Percentiles rank a stretch among this genome's conserved stretches.
These are phyloP conservation scores for Pristionchus arcanus DNA, from an alignment of 2,888 invertebrate genomes.

Conservation along the genomic window DNA sequence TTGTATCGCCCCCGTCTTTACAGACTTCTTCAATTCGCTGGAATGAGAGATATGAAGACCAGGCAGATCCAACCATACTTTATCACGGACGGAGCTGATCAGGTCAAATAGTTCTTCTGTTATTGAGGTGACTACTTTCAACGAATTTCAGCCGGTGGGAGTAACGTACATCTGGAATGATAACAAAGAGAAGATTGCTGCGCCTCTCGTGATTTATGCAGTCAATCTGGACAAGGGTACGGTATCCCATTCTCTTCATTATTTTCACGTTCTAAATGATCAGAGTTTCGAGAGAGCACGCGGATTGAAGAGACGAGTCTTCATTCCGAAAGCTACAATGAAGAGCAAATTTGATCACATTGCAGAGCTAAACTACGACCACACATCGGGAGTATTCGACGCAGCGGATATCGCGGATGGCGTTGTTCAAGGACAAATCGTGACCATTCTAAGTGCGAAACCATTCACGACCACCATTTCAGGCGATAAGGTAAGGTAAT, in stretches of 20 bases:
- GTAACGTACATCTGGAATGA: background rate
- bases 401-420: background rate
- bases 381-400: background rate
- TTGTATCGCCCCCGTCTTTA: too few species aligned
- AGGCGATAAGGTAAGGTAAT: background rate
- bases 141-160: background rate
- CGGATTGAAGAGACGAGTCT: too few species aligned
- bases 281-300: too few species aligned
- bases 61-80: background rate
- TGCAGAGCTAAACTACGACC: background rate
- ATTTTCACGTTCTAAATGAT: too few species aligned
- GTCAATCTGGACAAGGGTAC: constrained; percentile 18
- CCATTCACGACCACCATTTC: background rate
- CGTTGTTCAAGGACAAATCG: background rate
- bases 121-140: background rate
- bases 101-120: background rate
- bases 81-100: background rate
- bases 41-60: background rate
- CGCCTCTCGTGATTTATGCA: constrained; percentile 38
- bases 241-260: background rate
- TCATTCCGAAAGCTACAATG: background rate
- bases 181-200: background rate
- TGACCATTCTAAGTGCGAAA: background rate
- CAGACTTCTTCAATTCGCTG: background rate
- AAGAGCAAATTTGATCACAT: background rate